phyloP scores from a whole-genome alignment of 2,888 invertebrate species.

The Drosophila anomelani region DNA sequence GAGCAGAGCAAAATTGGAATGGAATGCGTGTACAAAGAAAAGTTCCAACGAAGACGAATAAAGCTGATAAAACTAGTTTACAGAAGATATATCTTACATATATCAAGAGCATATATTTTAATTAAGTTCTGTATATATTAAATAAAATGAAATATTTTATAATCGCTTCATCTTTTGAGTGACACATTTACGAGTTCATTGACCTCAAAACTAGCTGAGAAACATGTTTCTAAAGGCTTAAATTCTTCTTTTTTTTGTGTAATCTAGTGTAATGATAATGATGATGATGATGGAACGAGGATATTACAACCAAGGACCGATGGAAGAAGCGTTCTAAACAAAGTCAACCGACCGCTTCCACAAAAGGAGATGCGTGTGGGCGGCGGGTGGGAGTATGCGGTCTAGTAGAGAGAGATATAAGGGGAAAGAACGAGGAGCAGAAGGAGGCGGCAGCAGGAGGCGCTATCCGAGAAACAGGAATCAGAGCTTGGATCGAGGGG shows the following conservation, averaged over 20 bases:
- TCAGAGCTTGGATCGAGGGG: constrained; percentile 31
- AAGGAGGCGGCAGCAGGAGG: constrained; percentile 6
- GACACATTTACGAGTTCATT: constrained; percentile 10
- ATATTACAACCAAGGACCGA: constrained; percentile 21
- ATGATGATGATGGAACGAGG: constrained; percentile 25
- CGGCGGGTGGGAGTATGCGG: constrained; percentile 62
- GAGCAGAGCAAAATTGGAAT: constrained; percentile 3
- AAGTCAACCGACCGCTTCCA: constrained; percentile 51
- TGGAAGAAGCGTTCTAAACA: constrained; percentile 12
- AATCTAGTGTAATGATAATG: constrained; percentile 23
- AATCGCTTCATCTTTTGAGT: background rate
- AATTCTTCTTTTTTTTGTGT: constrained; percentile 2
- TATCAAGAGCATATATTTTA: no score
- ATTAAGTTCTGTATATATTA: background rate
- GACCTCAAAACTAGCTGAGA: constrained; percentile 6
- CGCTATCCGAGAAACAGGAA: constrained; percentile 32
- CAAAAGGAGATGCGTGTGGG: constrained; percentile 71
- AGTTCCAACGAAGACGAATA: constrained; percentile 13
- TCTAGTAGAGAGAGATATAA: background rate
- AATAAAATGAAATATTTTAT: background rate
- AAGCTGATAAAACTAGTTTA: constrained; percentile 26
- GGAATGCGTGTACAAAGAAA: constrained; percentile 27
- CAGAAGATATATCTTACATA: no score
- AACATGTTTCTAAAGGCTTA: constrained; percentile 18
- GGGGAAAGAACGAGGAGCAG: constrained; percentile 1